These are phyloP conservation scores for Agonopterix subpropinquella DNA, from an alignment of 2,888 invertebrate genomes.

Conservation along the genomic window DNA sequence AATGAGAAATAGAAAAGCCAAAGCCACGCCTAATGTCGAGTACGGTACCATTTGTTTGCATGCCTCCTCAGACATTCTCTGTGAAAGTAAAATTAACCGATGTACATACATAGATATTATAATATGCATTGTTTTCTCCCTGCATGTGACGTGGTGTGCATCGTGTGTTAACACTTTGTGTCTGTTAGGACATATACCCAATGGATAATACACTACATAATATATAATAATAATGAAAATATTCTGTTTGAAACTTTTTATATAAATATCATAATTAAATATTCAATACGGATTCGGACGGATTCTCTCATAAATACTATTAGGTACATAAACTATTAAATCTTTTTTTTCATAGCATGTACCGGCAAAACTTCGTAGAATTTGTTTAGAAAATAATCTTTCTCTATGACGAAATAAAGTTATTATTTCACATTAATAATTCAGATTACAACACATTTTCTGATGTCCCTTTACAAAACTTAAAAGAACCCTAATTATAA, in stretches of 20 bases:
- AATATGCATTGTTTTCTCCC: constrained; percentile 10
- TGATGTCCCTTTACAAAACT: not conserved
- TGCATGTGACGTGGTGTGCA: constrained; percentile 17
- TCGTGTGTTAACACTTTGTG: constrained; percentile 32
- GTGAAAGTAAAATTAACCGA: constrained; percentile 77
- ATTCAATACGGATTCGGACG: too few relatives aligned
- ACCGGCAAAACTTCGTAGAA: too few relatives aligned
- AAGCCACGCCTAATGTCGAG: constrained; percentile 70
- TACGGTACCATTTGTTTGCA: constrained; percentile 87
- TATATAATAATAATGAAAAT: not conserved
- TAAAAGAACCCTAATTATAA: too few relatives aligned
- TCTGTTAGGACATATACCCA: constrained; percentile 24
- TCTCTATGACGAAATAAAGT: not conserved
- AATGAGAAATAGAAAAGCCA: constrained; percentile 65
- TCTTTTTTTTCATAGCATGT: too few relatives aligned
- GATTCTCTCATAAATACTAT: too few relatives aligned
- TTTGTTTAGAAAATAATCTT: too few relatives aligned
- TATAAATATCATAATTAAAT: too few relatives aligned
- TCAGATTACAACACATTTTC: not conserved
- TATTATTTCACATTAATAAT: not conserved
- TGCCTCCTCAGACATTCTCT: constrained; percentile 89
- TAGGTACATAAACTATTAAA: too few relatives aligned
- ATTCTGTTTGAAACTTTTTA: not conserved
- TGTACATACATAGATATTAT: constrained; percentile 15
- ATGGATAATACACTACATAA: not conserved